phyloP scores from a whole-genome alignment of 1,140 invertebrate species.

The Apis laboriosa region DNA sequence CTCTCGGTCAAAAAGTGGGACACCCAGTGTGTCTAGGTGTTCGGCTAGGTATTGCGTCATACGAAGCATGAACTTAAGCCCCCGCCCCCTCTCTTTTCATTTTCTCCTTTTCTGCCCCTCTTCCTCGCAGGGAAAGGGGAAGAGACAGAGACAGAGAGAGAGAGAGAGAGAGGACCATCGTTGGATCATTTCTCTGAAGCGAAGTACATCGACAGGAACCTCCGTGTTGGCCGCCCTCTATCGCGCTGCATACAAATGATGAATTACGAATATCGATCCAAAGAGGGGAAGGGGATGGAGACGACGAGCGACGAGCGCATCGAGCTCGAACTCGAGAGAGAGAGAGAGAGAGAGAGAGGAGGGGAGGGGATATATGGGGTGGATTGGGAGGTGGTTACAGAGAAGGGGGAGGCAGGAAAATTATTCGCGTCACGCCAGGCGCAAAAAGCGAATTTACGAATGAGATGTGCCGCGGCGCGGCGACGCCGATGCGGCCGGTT shows the following conservation, averaged over 20 bases:
- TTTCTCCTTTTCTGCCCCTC: neutral
- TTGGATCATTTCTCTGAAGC: conserved; percentile 65
- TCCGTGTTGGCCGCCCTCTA: conserved; percentile 67
- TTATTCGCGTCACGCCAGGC: conserved; percentile 70
- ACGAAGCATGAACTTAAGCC: conserved; percentile 38
- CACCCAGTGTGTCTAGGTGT: neutral
- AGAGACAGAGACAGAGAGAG: neutral
- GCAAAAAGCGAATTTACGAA: conserved; percentile 72
- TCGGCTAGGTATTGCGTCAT: neutral
- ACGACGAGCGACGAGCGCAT: neutral
- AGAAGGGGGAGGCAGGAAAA: conserved; percentile 60
- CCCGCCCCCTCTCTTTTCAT: neutral
- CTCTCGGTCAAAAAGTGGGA: conserved; percentile 21
- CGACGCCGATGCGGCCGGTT: conserved; percentile 59
- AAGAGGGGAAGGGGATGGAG: conserved; percentile 30
- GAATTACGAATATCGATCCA: conserved; percentile 80
- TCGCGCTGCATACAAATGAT: conserved; percentile 80
- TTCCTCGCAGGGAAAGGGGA: neutral
- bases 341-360: neutral
- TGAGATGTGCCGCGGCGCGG: conserved; percentile 64
- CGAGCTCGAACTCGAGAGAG: neutral
- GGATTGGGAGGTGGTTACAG: conserved; percentile 27
- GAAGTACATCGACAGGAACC: conserved; percentile 54
- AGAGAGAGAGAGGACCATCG: conserved; percentile 45
- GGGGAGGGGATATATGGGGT: neutral